Conservation (phyloP, 2,888 invertebrate genomes). For the Apotomis capreana region DNA sequence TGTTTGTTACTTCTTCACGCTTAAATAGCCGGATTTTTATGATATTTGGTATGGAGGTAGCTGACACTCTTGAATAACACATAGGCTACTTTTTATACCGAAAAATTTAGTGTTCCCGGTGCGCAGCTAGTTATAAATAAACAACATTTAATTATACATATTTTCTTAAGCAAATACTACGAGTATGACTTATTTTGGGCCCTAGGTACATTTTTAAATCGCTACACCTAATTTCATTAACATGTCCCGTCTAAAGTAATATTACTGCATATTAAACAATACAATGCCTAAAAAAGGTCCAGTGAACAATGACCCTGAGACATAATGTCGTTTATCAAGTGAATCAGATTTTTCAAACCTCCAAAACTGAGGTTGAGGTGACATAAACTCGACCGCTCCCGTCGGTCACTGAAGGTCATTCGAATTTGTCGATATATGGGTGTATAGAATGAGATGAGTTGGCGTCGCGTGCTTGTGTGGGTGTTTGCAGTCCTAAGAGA, state of each 20-base stretch:
- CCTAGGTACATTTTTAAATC: too few species aligned
- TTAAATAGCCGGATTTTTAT: too few species aligned
- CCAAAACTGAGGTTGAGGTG: slow-evolving; percentile 24
- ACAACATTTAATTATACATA: too few species aligned
- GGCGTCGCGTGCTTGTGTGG: background rate
- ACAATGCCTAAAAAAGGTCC: slow-evolving; percentile 51
- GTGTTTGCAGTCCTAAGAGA: background rate
- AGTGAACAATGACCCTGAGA: slow-evolving; percentile 51
- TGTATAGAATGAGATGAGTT: slow-evolving; percentile 1
- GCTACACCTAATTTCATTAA: background rate
- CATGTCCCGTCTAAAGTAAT: too few species aligned
- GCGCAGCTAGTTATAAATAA: too few species aligned
- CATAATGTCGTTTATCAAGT: slow-evolving; percentile 28
- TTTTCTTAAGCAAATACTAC: too few species aligned
- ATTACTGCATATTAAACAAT: slow-evolving; percentile 17
- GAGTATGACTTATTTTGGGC: too few species aligned
- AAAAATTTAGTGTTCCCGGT: too few species aligned
- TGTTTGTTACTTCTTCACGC: too few species aligned
- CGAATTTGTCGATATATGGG: slow-evolving; percentile 28
- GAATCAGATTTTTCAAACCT: slow-evolving; percentile 31
- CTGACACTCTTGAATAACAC: too few species aligned
- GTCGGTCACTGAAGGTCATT: slow-evolving; percentile 49
- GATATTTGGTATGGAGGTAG: too few species aligned
- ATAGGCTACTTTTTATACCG: too few species aligned
- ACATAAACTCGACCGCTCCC: slow-evolving; percentile 27